These are phyloP conservation scores for Athalia circularis DNA, from an alignment of 2,888 invertebrate genomes.

Conservation along the genomic window DNA sequence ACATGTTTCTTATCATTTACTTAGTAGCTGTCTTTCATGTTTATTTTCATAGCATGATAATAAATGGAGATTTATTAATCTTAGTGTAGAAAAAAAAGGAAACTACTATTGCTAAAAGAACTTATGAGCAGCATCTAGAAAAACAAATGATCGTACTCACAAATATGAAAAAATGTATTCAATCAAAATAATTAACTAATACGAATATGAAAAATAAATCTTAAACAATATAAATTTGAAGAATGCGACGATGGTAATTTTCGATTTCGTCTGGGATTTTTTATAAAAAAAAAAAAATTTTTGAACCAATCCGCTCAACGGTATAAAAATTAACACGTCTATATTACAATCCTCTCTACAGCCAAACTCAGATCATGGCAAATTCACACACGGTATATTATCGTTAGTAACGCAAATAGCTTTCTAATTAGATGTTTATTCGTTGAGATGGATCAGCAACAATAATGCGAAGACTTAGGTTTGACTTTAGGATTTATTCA, in stretches of 20 bases:
- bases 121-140: conserved; percentile 14
- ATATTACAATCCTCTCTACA: conserved; percentile 51
- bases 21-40: conserved; percentile 38
- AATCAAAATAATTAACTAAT: neutral
- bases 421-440: neutral
- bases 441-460: neutral
- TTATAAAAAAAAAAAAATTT: conserved; percentile 42
- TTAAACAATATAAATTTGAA: too few species aligned
- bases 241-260: too few species aligned
- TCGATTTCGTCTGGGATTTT: too few species aligned
- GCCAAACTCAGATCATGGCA: conserved; percentile 46
- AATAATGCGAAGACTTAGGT: conserved; percentile 12
- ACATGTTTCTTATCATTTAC: conserved; percentile 27
- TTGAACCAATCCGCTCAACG: conserved; percentile 45
- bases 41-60: conserved; percentile 27
- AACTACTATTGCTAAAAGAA: neutral
- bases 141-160: conserved; percentile 15
- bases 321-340: conserved; percentile 46
- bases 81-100: neutral
- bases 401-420: conserved; percentile 6
- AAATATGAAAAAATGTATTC: conserved; percentile 22
- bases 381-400: neutral
- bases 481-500: neutral
- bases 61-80: conserved; percentile 13
- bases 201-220: too few species aligned